phyloP scores from a whole-genome alignment of 1,140 invertebrate species.

The Ceratina australensis region DNA sequence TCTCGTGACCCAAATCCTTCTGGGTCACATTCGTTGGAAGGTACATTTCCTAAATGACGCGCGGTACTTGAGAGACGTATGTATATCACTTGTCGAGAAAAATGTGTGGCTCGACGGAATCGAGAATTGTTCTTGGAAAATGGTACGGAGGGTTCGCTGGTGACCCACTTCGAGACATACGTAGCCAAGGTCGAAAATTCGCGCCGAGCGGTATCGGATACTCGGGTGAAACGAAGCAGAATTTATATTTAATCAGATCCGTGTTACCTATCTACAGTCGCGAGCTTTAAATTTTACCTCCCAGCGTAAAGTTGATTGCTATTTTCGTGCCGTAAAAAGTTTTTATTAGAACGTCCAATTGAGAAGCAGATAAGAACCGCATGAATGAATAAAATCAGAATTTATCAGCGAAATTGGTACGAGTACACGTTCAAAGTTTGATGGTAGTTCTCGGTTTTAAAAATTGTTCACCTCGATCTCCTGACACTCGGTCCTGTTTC shows the following conservation, averaged over 20 bases:
- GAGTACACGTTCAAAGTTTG: no score
- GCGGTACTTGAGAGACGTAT: background rate
- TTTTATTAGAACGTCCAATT: no score
- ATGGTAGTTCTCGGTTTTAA: no score
- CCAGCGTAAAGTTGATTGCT: no score
- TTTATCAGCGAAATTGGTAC: no score
- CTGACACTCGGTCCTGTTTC: background rate
- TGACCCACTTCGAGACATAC: background rate
- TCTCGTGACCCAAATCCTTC: constrained; percentile 24
- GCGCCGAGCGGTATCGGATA: background rate
- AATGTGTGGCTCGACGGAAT: background rate
- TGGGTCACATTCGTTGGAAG: background rate
- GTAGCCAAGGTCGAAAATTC: background rate
- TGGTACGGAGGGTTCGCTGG: background rate
- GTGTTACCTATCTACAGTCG: background rate
- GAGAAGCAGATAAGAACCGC: no score
- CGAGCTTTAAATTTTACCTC: no score
- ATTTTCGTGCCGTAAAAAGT: no score
- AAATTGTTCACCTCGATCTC: no score
- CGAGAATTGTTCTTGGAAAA: background rate
- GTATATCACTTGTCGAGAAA: background rate
- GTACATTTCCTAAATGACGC: constrained; percentile 26
- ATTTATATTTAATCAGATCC: background rate
- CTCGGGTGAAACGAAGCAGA: background rate
- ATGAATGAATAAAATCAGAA: no score